Evolutionary conservation across 2,797 vertebrate species (phyloP).

Genomic region (Danio albolineatus): DNA sequence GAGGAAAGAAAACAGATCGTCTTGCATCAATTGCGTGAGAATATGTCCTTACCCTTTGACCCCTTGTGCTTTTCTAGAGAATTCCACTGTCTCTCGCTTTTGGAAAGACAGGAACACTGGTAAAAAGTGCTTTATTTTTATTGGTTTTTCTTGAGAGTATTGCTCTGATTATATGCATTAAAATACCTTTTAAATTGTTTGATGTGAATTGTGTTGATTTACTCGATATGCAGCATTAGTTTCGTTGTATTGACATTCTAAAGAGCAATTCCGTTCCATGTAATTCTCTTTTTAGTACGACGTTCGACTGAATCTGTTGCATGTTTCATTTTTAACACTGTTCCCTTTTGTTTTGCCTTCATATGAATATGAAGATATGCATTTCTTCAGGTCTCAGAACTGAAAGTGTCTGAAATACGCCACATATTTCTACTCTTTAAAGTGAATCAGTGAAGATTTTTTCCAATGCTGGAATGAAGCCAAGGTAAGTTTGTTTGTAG

Average conservation of each 20-base stretch:
- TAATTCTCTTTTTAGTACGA: not conserved
- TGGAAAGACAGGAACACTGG: not conserved
- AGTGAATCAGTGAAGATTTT: not conserved
- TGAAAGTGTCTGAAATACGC: not conserved
- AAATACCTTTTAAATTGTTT: slow-evolving; percentile 8
- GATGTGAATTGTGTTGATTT: not conserved
- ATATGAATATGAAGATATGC: not conserved
- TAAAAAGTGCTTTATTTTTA: slow-evolving; percentile 35
- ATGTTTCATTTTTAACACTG: not conserved
- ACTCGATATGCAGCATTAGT: not conserved
- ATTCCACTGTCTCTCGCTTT: slow-evolving; percentile 2
- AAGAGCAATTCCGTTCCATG: not conserved
- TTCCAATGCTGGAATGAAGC: no score
- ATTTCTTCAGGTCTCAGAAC: not conserved
- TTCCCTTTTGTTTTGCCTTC: not conserved
- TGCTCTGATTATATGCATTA: slow-evolving; percentile 26
- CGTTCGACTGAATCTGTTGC: not conserved
- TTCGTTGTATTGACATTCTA: not conserved
- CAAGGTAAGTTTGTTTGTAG: not conserved
- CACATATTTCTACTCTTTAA: not conserved
- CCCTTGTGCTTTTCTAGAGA: slow-evolving; percentile 28
- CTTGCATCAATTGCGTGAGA: slow-evolving; percentile 19
- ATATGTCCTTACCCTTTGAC: not conserved
- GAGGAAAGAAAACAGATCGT: not conserved
- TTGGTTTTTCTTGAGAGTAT: slow-evolving; percentile 24